phyloP scores from a whole-genome alignment of 2,113 vertebrate genomes.

The Lagopus leucura region DNA sequence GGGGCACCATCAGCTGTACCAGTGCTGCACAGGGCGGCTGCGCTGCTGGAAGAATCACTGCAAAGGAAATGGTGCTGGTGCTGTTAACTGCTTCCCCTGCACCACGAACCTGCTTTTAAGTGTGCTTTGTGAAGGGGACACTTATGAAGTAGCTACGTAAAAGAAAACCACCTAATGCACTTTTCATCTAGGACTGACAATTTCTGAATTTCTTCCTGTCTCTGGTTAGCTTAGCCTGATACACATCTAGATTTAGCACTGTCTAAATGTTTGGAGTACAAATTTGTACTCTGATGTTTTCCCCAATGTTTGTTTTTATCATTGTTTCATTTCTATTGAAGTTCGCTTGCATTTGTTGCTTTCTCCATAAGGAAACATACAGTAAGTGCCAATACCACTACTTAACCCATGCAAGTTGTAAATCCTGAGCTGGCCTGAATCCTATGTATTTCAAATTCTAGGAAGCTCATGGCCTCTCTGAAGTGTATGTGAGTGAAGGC shows the following conservation, averaged over 20 bases:
- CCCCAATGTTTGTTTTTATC: not conserved
- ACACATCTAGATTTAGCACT: not conserved
- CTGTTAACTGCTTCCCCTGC: too few relatives aligned
- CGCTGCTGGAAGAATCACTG: not conserved
- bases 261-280: not conserved
- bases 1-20: too few relatives aligned
- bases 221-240: not conserved
- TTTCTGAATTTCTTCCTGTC: not conserved
- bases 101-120: not conserved
- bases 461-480: too few relatives aligned
- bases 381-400: not conserved
- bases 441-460: too few relatives aligned
- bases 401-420: not conserved
- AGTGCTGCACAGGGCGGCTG: accelerated
- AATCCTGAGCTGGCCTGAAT: not conserved
- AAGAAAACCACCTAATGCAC: not conserved
- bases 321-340: not conserved
- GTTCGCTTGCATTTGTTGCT: not conserved
- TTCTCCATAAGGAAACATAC: not conserved
- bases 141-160: not conserved
- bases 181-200: not conserved
- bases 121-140: not conserved
- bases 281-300: not conserved
- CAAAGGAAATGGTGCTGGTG: not conserved
- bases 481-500: too few relatives aligned